Evolutionary conservation across 1,140 invertebrate genomes (phyloP).

Genomic region (Drosophila novamexicana): DNA sequence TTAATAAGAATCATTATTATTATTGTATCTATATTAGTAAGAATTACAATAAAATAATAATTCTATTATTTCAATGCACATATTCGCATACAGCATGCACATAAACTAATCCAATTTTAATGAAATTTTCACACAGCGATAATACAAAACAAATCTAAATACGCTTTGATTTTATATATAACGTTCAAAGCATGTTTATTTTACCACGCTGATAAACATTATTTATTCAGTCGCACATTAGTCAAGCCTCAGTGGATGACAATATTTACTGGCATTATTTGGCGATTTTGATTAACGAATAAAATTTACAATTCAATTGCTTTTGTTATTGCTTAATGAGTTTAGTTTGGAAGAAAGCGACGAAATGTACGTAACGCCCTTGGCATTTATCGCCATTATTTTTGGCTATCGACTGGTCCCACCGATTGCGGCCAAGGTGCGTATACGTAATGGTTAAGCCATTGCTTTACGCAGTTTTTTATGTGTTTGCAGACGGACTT

Average conservation of each 20-base stretch:
- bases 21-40: too few relatives aligned
- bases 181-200: background rate
- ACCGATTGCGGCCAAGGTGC: slow-evolving; percentile 55
- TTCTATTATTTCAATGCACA: too few relatives aligned
- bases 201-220: background rate
- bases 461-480: background rate
- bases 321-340: background rate
- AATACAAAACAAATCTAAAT: too few relatives aligned
- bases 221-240: slow-evolving; percentile 18
- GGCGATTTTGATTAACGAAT: background rate
- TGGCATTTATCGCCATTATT: background rate
- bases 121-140: too few relatives aligned
- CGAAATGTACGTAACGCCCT: background rate
- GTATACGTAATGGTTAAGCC: slow-evolving; percentile 50
- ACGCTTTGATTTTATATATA: background rate
- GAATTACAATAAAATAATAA: too few relatives aligned
- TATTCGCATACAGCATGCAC: too few relatives aligned
- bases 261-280: background rate
- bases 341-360: background rate
- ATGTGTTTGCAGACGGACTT: slow-evolving; percentile 49
- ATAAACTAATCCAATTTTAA: too few relatives aligned
- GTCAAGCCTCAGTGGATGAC: slow-evolving; percentile 10
- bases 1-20: too few relatives aligned
- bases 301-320: slow-evolving; percentile 1
- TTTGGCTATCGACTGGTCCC: background rate